These are phyloP conservation scores for Nomada hirtipes DNA, from an alignment of 2,888 invertebrate genomes.

Conservation along the genomic window DNA sequence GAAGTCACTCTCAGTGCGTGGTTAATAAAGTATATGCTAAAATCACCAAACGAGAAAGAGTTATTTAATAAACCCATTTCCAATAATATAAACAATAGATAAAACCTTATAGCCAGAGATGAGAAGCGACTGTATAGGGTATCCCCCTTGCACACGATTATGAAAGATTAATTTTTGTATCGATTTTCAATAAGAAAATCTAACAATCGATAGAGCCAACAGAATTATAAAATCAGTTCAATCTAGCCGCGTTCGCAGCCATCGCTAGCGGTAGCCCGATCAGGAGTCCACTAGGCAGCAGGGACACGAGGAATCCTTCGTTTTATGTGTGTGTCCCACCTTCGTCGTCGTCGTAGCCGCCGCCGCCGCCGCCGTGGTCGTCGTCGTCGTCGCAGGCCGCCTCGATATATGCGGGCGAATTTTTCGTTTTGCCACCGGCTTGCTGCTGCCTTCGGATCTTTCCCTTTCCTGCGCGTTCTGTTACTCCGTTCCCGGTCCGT, in stretches of 20 bases:
- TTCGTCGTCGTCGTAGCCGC: conserved; percentile 53
- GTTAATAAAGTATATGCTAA: no score
- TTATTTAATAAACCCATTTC: no score
- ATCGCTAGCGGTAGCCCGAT: conserved; percentile 74
- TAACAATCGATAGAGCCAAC: neutral
- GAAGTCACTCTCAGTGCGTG: no score
- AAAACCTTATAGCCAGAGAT: no score
- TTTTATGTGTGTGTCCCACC: conserved; percentile 74
- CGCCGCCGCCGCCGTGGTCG: conserved; percentile 62
- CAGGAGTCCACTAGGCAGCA: conserved; percentile 74
- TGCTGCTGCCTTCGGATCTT: conserved; percentile 77
- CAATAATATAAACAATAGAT: no score
- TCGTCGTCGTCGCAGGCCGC: conserved; percentile 72
- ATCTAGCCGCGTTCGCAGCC: conserved; percentile 61
- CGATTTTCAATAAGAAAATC: no score
- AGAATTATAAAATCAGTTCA: neutral
- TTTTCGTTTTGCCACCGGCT: conserved; percentile 80
- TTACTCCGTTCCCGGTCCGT: conserved; percentile 65
- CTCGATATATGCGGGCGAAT: conserved; percentile 80
- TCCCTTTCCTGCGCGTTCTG: conserved; percentile 76
- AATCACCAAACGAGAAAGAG: no score
- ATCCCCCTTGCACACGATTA: no score
- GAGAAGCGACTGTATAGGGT: no score
- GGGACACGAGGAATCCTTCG: conserved; percentile 75
- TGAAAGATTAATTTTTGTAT: no score